Conservation (phyloP, 2,113 vertebrate genomes). For the Ascaphus truei region DNA sequence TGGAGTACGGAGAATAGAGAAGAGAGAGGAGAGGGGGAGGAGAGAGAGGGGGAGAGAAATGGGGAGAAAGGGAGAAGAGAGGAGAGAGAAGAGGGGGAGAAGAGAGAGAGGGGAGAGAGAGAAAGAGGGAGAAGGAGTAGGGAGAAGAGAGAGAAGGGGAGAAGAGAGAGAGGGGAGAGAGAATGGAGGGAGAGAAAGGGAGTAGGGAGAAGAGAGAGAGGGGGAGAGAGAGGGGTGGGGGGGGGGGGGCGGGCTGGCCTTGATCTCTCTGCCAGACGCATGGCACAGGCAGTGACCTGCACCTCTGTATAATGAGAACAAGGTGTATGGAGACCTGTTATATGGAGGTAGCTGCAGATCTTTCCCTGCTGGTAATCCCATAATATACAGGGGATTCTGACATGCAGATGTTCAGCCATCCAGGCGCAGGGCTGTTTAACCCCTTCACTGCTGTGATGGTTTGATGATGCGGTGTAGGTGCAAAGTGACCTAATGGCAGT, state of each 20-base stretch:
- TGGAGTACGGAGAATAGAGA: neutral
- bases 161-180: neutral
- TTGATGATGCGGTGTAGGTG: too few species aligned
- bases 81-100: neutral
- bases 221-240: neutral
- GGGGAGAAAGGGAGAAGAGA: neutral
- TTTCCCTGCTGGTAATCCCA: neutral
- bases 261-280: slow-evolving; percentile 1
- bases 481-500: too few species aligned
- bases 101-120: neutral
- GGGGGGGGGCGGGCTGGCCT: neutral
- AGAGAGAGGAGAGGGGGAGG: neutral
- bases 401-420: slow-evolving; percentile 12
- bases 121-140: neutral
- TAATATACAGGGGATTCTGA: neutral
- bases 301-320: slow-evolving; percentile 13
- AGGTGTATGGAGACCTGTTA: neutral
- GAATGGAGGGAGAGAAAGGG: neutral
- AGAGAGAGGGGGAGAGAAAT: neutral
- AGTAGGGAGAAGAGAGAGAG: neutral
- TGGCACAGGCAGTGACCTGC: slow-evolving; percentile 9
- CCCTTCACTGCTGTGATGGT: too few species aligned
- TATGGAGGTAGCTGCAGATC: neutral
- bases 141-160: neutral
- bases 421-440: neutral